These are phyloP conservation scores for Gallinago undulata DNA, from an alignment of 2,113 vertebrate genomes.

Conservation along the genomic window DNA sequence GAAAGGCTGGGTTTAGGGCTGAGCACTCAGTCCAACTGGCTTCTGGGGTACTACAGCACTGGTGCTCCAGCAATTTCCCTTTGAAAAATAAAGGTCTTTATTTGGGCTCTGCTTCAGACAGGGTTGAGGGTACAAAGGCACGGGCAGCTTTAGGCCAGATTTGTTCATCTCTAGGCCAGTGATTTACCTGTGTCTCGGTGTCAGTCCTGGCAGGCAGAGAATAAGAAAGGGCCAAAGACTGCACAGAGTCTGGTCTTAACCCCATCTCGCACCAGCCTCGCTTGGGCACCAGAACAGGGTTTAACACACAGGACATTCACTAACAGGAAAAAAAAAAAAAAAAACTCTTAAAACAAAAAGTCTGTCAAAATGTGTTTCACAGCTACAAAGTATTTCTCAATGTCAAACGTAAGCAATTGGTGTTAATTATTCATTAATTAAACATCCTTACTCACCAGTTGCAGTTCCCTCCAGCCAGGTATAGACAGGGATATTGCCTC, in stretches of 20 bases:
- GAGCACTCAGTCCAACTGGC: neutral
- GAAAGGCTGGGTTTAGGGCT: neutral
- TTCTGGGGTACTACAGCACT: neutral
- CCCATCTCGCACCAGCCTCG: neutral
- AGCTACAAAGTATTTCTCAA: neutral
- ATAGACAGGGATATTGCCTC: neutral
- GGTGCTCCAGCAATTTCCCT: neutral
- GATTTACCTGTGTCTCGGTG: neutral
- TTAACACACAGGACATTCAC: neutral
- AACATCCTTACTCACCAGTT: neutral
- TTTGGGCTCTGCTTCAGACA: neutral
- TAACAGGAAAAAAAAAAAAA: neutral
- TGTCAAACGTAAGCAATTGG: neutral
- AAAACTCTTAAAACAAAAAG: neutral
- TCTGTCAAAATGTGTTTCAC: neutral
- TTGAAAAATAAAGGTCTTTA: conserved; percentile 1
- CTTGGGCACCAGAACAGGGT: neutral
- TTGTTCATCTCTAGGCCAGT: neutral
- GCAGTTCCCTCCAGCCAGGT: neutral
- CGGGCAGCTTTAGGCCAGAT: neutral
- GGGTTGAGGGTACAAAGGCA: neutral
- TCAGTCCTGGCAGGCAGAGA: neutral
- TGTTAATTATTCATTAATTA: conserved; percentile 19
- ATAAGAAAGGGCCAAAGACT: neutral
- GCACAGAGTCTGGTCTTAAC: neutral